These are phyloP conservation scores for Philereme vetulata DNA, from an alignment of 2,888 invertebrate genomes.

Conservation along the genomic window DNA sequence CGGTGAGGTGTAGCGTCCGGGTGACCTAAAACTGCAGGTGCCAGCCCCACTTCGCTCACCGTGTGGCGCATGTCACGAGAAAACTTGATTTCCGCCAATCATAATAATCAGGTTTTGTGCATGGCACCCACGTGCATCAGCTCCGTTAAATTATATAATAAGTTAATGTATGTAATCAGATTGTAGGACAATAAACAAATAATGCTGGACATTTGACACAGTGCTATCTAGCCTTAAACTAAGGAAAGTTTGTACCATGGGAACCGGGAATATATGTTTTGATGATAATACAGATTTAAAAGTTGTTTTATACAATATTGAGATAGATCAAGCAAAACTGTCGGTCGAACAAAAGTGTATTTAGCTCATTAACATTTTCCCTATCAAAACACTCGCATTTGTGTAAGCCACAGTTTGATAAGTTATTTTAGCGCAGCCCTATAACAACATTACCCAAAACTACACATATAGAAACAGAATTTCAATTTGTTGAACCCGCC, in stretches of 20 bases:
- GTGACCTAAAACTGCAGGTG: conserved; percentile 78
- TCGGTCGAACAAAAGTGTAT: too few relatives aligned
- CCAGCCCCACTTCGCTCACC: conserved; percentile 53
- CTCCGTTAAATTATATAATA: too few relatives aligned
- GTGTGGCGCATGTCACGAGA: conserved; percentile 16
- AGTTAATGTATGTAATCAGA: too few relatives aligned
- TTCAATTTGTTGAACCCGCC: background rate
- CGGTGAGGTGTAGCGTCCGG: conserved; percentile 47
- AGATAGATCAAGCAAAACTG: too few relatives aligned
- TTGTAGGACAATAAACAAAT: too few relatives aligned
- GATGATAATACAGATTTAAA: too few relatives aligned
- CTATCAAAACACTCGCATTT: conserved; percentile 19
- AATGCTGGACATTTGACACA: too few relatives aligned
- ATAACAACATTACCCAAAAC: conserved; percentile 11
- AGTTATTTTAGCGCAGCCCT: conserved; percentile 10
- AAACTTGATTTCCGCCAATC: background rate
- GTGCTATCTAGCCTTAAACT: too few relatives aligned
- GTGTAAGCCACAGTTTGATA: background rate
- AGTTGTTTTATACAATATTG: too few relatives aligned
- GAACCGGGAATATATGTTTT: too few relatives aligned
- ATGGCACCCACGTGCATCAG: too few relatives aligned
- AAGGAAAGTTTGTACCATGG: too few relatives aligned
- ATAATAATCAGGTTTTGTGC: background rate
- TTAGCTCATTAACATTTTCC: conserved; percentile 1
- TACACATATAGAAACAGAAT: conserved; percentile 1